Percentiles rank a stretch among this genome's conserved stretches.
Evolutionary conservation across 2,113 vertebrate genomes (phyloP).

Genomic region (Tricholaema leucomelas): DNA sequence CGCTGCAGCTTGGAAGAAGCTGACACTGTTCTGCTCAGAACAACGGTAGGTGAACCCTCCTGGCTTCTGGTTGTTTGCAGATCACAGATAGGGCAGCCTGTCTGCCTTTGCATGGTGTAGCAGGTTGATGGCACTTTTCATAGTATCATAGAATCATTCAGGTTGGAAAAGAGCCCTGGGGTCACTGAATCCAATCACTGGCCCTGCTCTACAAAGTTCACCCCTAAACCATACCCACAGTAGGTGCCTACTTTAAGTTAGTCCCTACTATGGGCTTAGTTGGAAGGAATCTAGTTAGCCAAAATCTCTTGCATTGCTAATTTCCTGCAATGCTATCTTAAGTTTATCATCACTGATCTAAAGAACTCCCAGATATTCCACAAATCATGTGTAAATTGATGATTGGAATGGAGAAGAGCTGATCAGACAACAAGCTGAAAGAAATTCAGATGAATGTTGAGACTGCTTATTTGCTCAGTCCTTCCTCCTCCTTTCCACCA

Average conservation of each 20-base stretch:
- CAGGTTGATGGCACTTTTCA: neutral
- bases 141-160: no score
- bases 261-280: neutral
- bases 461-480: neutral
- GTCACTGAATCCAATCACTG: no score
- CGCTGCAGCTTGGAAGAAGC: slow-evolving; percentile 76
- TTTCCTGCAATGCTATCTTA: neutral
- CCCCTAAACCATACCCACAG: no score
- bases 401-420: neutral
- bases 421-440: neutral
- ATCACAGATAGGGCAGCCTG: neutral
- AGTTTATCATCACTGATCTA: neutral
- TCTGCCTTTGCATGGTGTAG: neutral
- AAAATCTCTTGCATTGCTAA: neutral
- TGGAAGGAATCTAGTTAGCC: neutral
- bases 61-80: slow-evolving; percentile 56
- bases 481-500: neutral
- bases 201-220: no score
- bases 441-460: neutral
- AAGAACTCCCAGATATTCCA: neutral
- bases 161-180: no score
- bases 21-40: slow-evolving; percentile 71
- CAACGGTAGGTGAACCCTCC: slow-evolving; percentile 74
- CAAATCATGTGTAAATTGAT: neutral
- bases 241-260: slow-evolving; percentile 53